These are phyloP conservation scores for Sebastiscus albofasciatus DNA, from an alignment of 2,797 vertebrate genomes.

Conservation along the genomic window DNA sequence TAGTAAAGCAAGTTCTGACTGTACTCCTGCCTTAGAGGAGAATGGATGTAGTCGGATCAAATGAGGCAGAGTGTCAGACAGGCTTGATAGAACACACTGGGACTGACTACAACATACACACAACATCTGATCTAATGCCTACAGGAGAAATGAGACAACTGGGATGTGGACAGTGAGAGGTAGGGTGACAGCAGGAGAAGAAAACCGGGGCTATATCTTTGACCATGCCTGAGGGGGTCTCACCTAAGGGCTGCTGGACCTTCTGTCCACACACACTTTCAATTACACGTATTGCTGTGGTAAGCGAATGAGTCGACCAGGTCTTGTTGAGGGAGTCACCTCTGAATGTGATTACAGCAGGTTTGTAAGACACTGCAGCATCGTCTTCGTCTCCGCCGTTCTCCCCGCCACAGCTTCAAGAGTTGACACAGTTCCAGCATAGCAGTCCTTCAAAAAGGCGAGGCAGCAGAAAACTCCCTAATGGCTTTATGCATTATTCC, in stretches of 20 bases:
- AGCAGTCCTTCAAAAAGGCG: conserved; percentile 65
- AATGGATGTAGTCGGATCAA: not conserved
- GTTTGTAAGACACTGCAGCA: conserved; percentile 66
- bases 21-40: not conserved
- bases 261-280: conserved; percentile 38
- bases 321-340: conserved; percentile 59
- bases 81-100: conserved; percentile 7
- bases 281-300: conserved; percentile 69
- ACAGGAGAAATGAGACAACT: not conserved
- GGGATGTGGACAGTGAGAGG: not conserved
- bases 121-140: conserved; percentile 2
- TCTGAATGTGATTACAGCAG: conserved; percentile 62
- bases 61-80: conserved; percentile 6
- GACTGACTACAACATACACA: not conserved
- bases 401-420: conserved; percentile 34
- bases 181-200: conserved; percentile 20
- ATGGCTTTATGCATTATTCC: conserved; percentile 55
- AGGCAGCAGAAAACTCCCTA: conserved; percentile 60
- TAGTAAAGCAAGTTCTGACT: not conserved
- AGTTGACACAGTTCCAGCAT: conserved; percentile 66
- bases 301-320: conserved; percentile 51
- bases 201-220: conserved; percentile 17
- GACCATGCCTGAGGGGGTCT: conserved; percentile 18
- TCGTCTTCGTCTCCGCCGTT: conserved; percentile 24
- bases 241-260: conserved; percentile 1